Evolutionary conservation across 1,140 invertebrate genomes (phyloP).

Genomic region (Neodiprion pinetum): DNA sequence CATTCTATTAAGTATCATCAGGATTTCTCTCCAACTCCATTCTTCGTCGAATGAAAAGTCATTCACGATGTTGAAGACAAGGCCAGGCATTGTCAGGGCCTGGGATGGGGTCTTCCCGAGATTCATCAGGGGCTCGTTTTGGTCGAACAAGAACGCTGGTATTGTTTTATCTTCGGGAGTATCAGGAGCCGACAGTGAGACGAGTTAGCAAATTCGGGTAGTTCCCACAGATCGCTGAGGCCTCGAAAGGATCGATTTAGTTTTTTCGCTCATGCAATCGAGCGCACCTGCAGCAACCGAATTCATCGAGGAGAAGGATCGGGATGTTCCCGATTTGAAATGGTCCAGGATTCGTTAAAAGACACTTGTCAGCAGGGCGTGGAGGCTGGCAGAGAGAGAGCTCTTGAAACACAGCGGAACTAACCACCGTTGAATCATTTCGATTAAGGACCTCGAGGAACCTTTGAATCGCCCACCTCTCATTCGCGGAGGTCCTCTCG

Average conservation of each 20-base stretch:
- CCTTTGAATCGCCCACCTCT: background rate
- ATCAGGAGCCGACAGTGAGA: too few relatives aligned
- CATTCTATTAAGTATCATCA: too few relatives aligned
- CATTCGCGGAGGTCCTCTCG: background rate
- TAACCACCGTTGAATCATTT: conserved; percentile 9
- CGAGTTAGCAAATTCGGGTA: too few relatives aligned
- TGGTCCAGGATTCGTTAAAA: conserved; percentile 3
- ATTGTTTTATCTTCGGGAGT: too few relatives aligned
- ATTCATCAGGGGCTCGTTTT: conserved; percentile 16
- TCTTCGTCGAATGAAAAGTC: conserved; percentile 30
- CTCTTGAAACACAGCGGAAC: conserved; percentile 8
- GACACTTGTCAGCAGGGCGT: conserved; percentile 9
- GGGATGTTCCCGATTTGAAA: conserved; percentile 11
- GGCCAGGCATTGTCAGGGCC: conserved; percentile 24
- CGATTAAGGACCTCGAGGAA: background rate
- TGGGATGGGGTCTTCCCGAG: conserved; percentile 29
- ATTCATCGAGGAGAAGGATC: background rate
- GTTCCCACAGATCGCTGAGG: too few relatives aligned
- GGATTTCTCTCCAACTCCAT: too few relatives aligned
- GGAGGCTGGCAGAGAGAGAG: background rate
- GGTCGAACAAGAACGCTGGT: background rate
- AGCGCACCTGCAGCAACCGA: background rate
- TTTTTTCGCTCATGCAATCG: background rate
- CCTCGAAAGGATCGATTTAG: background rate
- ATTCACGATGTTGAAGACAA: conserved; percentile 38